These are phyloP conservation scores for Anadara kagoshimensis DNA, from an alignment of 1,140 invertebrate genomes.

Conservation along the genomic window DNA sequence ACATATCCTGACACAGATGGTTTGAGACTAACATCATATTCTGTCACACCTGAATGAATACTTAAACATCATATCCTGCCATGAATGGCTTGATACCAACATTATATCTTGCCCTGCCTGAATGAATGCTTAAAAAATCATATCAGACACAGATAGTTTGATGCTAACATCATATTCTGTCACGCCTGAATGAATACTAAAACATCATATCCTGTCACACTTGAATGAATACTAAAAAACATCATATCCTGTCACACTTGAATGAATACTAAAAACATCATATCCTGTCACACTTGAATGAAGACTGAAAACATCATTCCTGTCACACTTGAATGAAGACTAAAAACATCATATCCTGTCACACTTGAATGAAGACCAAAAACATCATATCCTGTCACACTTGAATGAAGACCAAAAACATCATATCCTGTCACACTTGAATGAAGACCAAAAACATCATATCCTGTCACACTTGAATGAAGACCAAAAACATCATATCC, in stretches of 20 bases:
- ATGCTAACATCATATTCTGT: conserved; percentile 6
- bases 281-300: conserved; percentile 1
- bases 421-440: too few relatives aligned
- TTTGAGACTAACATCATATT: conserved; percentile 5
- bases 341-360: conserved; percentile 5
- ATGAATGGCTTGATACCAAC: too few relatives aligned
- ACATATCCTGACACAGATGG: conserved; percentile 3
- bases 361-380: not conserved
- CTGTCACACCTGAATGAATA: too few relatives aligned
- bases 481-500: not conserved
- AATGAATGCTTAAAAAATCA: not conserved
- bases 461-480: not conserved
- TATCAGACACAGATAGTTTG: too few relatives aligned
- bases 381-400: not conserved
- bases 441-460: too few relatives aligned
- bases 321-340: too few relatives aligned
- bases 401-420: not conserved
- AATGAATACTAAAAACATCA: too few relatives aligned
- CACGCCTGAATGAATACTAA: not conserved
- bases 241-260: too few relatives aligned
- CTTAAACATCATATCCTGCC: not conserved
- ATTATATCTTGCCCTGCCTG: conserved; percentile 5
- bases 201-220: too few relatives aligned
- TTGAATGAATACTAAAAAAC: not conserved
- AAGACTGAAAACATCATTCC: not conserved